Evolutionary conservation across 2,797 vertebrate genomes (phyloP), one percentile per base, ranked within the genome.

Genomic region (Macropodus opercularis): DNA sequence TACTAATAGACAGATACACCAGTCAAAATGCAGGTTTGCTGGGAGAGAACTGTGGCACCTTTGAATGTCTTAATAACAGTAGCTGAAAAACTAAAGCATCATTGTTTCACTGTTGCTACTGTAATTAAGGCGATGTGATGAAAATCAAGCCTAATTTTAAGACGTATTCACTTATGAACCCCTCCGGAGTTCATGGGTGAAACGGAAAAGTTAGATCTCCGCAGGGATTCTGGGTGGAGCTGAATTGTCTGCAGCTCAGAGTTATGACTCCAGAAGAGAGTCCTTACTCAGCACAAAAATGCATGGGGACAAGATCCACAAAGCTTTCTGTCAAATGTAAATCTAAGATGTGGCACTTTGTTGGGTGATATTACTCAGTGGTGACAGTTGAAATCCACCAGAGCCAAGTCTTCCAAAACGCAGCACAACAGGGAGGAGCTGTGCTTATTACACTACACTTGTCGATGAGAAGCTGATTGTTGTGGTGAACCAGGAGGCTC

Each of bases 401-500:
- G 57, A 65, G 63, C 49, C 57, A 41, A 51, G 18, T 62, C 47
- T 69, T 69, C 29, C 35, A 63, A 65, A 51, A 46, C 29, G 40
- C 19, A 39, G 23, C 43, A 50, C 32, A 49, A 36, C 49, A 34
- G 69, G 52, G 57, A 69, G 38, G 54, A 62, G n/a, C 17, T 31
- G 14, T 49, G 41, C 46, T 44, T 38, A 55, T 60, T 70, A 32
- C 18, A 47, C 24, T 53, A 11, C 41, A 40, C 63, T 31, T 57
- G 36, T 4, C 47, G 61, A 69, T 63, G 62, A 65, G 51, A 52
- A 75, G 64, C 63, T 35, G 52, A 61, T 69, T 59, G 39, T 41
- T 41, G 46, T 66, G 66, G 77, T 75, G 55, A 67, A 75, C 70
- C 40, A 21, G 52, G 63, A 64, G 15, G 41, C 39, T 63, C 35